phyloP scores from a whole-genome alignment of 2,113 vertebrate species.

The Microtus richardsoni region DNA sequence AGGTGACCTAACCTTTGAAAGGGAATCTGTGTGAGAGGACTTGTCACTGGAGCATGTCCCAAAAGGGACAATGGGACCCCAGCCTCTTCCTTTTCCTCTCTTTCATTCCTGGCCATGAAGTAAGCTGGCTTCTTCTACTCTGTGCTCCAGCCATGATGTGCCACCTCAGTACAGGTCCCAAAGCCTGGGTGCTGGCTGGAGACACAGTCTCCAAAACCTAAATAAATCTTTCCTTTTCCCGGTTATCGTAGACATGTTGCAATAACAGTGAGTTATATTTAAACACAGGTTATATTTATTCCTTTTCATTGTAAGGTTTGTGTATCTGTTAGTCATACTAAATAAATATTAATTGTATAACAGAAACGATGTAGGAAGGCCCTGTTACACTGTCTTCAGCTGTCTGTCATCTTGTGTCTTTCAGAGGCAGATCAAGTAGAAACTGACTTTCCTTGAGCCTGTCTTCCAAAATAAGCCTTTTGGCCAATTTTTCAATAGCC shows the following conservation, averaged over 20 bases:
- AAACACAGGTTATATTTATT: neutral
- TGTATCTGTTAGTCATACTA: neutral
- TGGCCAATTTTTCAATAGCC: neutral
- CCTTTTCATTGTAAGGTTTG: conserved; percentile 5
- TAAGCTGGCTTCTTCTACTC: neutral
- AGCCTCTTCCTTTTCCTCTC: neutral
- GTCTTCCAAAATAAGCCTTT: conserved; percentile 1
- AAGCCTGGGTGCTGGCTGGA: neutral
- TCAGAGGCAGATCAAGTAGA: neutral
- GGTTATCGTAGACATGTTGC: neutral
- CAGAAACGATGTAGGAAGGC: neutral
- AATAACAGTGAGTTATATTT: conserved; percentile 12
- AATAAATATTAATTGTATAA: neutral
- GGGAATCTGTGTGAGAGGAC: neutral
- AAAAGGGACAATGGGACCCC: neutral
- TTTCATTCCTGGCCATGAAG: neutral
- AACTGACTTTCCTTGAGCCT: neutral
- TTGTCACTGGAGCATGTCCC: neutral
- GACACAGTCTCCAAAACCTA: neutral
- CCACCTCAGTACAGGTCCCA: neutral
- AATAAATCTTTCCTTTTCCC: neutral
- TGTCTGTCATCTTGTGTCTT: neutral
- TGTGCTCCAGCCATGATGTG: no score
- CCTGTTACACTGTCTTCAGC: neutral
- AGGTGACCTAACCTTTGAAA: neutral